These are phyloP conservation scores for Pseudochaenichthys georgianus DNA, from an alignment of 2,797 vertebrate genomes.

Conservation along the genomic window DNA sequence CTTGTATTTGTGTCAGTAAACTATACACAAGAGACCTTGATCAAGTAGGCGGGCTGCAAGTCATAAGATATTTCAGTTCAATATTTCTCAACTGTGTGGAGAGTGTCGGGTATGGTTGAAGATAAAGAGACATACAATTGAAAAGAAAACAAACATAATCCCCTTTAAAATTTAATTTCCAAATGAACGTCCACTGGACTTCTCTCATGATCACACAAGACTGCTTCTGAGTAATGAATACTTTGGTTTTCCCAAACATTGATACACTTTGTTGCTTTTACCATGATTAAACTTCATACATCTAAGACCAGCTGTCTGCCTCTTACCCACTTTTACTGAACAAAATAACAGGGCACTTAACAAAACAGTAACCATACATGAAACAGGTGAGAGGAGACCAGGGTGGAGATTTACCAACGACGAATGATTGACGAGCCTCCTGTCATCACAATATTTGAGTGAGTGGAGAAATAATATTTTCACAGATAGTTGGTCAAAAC, in stretches of 20 bases:
- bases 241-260: constrained; percentile 42
- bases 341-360: constrained; percentile 21
- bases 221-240: constrained; percentile 13
- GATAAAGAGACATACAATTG: neutral
- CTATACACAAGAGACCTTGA: constrained; percentile 55
- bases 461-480: constrained; percentile 1
- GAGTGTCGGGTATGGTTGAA: neutral
- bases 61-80: constrained; percentile 28
- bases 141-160: constrained; percentile 8
- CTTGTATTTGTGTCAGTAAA: constrained; percentile 39
- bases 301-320: neutral
- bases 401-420: neutral
- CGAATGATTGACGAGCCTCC: constrained; percentile 1
- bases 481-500: constrained; percentile 21
- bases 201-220: neutral
- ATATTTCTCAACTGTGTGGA: constrained; percentile 13
- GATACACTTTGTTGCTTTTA: constrained; percentile 21
- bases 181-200: constrained; percentile 21
- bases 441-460: neutral
- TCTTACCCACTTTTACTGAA: neutral
- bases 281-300: constrained; percentile 9
- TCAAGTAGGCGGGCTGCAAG: constrained; percentile 42
- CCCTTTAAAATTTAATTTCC: constrained; percentile 13
- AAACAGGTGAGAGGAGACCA: constrained; percentile 14
- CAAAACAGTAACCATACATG: constrained; percentile 15